Base-by-base conservation (phyloP, 2,113 vertebrate species). In the Fukomys damarensis region DNA sequence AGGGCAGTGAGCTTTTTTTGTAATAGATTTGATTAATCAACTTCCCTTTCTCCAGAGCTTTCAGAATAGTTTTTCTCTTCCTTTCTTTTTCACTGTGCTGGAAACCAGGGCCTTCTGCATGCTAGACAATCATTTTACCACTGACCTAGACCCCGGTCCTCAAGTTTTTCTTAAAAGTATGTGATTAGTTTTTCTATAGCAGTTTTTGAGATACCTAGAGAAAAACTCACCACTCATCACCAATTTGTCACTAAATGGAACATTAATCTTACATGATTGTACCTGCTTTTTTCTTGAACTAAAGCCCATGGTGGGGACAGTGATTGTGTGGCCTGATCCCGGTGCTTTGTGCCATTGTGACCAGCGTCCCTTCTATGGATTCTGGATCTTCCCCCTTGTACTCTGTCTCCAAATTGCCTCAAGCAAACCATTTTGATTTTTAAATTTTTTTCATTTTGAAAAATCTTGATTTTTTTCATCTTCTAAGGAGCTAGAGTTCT, bases 91-190 rank as follows among this genome's bases (percentile, higher is more conserved):
- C 32, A 30, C 63, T n/a, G 13, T 58, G 26, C 30, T 86, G 9
- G 19, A 86, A 63, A 30, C 43, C 32, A 41, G 35, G 24, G 32
- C 79, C 38, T 82, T 20, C 28, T 14, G 28, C 70, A 12, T 49
- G 20, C 19, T 8, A 83, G 79, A 3, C 41, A 38, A 32, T 52
- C 46, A 13, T 49, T 76, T 11, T 77, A 79, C 43, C 41, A 28
- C 54, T 82, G 30, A 54, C n/a, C 30, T 52, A 41, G 5, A 38
- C 46, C 63, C 24, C 22, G 59, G 41, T 16, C 22, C 32, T 79
- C 79, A 43, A n/a, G n/a, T 89, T 91, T 94, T 95, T 70, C 66
- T 80, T 86, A 59, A 84, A 91, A 93, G 20, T 26, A 56, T 17
- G 87, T 66, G 32, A 32, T 24, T 43, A 41, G 0, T 46, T 94